Evolutionary conservation across 1,140 invertebrate species (phyloP).

Genomic region (Cepaea nemoralis): DNA sequence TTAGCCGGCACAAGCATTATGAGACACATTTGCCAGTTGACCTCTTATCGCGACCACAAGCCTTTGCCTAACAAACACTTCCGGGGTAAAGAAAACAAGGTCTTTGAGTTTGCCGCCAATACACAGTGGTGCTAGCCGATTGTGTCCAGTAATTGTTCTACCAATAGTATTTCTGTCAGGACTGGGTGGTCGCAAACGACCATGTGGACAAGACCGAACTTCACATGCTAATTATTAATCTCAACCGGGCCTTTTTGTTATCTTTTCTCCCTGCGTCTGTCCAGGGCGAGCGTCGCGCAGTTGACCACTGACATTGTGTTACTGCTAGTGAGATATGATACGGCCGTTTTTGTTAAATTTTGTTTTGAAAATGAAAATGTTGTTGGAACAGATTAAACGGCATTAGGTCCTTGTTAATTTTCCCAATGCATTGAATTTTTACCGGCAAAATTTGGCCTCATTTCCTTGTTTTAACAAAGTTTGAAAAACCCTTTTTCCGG

Average conservation of each 20-base stretch:
- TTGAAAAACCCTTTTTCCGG: too few species aligned
- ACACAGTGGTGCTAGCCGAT: not conserved
- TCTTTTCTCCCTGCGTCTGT: too few species aligned
- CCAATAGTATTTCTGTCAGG: not conserved
- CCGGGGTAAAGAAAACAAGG: not conserved
- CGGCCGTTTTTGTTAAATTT: too few species aligned
- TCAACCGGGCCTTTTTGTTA: not conserved
- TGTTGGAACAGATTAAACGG: too few species aligned
- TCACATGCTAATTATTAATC: not conserved
- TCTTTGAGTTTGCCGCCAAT: not conserved
- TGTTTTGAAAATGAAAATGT: too few species aligned
- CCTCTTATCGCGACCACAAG: not conserved
- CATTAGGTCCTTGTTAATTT: too few species aligned
- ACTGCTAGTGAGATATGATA: too few species aligned
- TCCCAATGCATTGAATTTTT: too few species aligned
- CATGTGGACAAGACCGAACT: not conserved
- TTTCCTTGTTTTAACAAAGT: too few species aligned
- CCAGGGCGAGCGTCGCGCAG: too few species aligned
- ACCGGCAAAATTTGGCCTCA: too few species aligned
- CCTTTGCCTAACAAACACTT: not conserved
- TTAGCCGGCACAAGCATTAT: constrained; percentile 7
- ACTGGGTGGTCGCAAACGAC: not conserved
- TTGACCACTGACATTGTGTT: too few species aligned
- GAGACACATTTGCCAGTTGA: not conserved
- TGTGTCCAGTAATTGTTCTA: constrained; percentile 1